These are phyloP conservation scores for Albula glossodonta DNA, from an alignment of 2,113 vertebrate species.

Conservation along the genomic window DNA sequence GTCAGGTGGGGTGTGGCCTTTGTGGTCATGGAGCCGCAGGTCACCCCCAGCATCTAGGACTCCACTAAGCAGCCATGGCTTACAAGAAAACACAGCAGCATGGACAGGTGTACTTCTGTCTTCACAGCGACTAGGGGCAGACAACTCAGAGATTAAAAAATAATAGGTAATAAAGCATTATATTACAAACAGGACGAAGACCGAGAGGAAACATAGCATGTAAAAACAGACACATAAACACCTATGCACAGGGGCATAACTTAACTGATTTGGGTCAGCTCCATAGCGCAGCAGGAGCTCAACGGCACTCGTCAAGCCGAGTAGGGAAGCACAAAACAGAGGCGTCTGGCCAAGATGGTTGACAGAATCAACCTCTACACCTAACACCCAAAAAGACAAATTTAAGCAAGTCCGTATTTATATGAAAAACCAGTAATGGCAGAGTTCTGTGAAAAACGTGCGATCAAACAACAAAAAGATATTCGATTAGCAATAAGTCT, in stretches of 20 bases:
- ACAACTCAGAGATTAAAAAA: background rate
- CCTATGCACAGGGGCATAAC: conserved; percentile 32
- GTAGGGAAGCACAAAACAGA: conserved; percentile 75
- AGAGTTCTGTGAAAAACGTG: no score
- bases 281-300: conserved; percentile 76
- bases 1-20: conserved; percentile 65
- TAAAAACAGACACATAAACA: background rate
- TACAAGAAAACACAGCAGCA: conserved; percentile 81
- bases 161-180: no score
- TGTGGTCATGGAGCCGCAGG: conserved; percentile 72
- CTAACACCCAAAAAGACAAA: conserved; percentile 52
- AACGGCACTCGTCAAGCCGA: conserved; percentile 71
- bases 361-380: conserved; percentile 67
- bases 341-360: conserved; percentile 80
- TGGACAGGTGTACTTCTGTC: conserved; percentile 84
- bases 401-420: background rate
- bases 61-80: conserved; percentile 73
- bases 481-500: background rate
- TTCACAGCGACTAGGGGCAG: conserved; percentile 70
- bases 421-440: background rate
- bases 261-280: conserved; percentile 82
- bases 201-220: no score
- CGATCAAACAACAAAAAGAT: background rate
- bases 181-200: background rate
- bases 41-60: conserved; percentile 83